phyloP scores from a whole-genome alignment of 1,140 invertebrate species.

The Achatina immaculata region DNA sequence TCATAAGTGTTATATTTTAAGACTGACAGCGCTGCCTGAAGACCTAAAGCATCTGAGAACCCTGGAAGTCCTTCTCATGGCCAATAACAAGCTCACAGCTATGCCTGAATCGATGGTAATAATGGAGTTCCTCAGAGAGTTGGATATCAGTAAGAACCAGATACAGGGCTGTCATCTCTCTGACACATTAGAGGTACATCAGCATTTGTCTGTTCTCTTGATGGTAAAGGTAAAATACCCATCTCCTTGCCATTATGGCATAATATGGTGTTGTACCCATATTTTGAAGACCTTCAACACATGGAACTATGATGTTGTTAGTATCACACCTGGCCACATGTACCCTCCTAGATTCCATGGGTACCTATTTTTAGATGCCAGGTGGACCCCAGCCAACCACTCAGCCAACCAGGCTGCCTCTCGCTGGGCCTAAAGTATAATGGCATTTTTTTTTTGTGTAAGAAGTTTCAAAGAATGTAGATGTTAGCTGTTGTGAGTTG shows the following conservation, averaged over 20 bases:
- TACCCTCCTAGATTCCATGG: no score
- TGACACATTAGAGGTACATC: not conserved
- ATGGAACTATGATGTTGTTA: no score
- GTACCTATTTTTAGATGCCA: no score
- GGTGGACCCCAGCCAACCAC: no score
- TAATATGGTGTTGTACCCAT: not conserved
- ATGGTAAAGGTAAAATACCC: not conserved
- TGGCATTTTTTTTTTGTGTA: no score
- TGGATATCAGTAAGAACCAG: not conserved
- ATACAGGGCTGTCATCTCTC: not conserved
- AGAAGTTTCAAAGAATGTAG: no score
- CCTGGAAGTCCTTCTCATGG: not conserved
- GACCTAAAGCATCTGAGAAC: not conserved
- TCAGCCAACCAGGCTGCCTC: no score
- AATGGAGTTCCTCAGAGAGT: slow-evolving; percentile 2
- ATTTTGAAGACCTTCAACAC: not conserved
- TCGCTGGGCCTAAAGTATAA: no score
- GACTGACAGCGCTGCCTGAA: slow-evolving; percentile 7
- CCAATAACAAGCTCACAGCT: not conserved
- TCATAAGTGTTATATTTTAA: no score
- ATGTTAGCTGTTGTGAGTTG: no score
- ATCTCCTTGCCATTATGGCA: not conserved
- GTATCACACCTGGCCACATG: no score
- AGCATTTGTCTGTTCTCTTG: not conserved
- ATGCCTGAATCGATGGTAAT: not conserved